phyloP scores from a whole-genome alignment of 2,888 invertebrate species.

The Eumerus sabulonum region DNA sequence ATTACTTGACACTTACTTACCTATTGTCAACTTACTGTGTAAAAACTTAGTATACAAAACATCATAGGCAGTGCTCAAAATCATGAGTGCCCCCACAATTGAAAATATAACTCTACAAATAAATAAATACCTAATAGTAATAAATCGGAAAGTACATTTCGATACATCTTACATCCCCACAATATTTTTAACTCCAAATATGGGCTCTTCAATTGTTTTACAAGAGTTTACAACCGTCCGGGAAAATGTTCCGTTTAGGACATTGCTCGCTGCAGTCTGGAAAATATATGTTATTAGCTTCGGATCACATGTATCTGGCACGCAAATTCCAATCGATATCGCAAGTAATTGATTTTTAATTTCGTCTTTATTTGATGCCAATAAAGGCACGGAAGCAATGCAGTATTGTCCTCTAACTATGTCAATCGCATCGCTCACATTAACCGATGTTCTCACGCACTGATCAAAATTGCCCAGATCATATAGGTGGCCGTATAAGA shows the following conservation, averaged over 20 bases:
- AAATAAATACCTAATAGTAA: no score
- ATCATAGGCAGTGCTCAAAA: conserved; percentile 36
- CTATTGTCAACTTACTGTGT: no score
- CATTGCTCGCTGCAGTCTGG: conserved; percentile 15
- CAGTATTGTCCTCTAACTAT: conserved; percentile 11
- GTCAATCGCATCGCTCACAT: background rate
- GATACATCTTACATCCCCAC: conserved; percentile 32
- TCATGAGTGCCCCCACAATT: conserved; percentile 23
- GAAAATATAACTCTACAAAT: conserved; percentile 35
- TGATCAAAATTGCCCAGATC: conserved; percentile 21
- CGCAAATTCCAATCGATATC: conserved; percentile 57
- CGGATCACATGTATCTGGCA: conserved; percentile 62
- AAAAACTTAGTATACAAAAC: conserved; percentile 28
- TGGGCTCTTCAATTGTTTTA: conserved; percentile 19
- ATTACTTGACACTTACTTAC: background rate
- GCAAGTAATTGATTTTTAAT: background rate
- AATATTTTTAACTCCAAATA: conserved; percentile 7
- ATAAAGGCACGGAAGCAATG: background rate
- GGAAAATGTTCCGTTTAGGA: conserved; percentile 32
- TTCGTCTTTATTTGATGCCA: background rate
- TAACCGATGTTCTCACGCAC: background rate
- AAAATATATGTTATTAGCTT: conserved; percentile 34
- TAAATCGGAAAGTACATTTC: no score
- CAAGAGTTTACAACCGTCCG: conserved; percentile 15
- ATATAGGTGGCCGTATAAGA: conserved; percentile 1